Percentiles rank a stretch among this genome's conserved stretches.
These are phyloP conservation scores for Schizothorax lantsangensis DNA, from an alignment of 2,797 vertebrate genomes.

Conservation along the genomic window DNA sequence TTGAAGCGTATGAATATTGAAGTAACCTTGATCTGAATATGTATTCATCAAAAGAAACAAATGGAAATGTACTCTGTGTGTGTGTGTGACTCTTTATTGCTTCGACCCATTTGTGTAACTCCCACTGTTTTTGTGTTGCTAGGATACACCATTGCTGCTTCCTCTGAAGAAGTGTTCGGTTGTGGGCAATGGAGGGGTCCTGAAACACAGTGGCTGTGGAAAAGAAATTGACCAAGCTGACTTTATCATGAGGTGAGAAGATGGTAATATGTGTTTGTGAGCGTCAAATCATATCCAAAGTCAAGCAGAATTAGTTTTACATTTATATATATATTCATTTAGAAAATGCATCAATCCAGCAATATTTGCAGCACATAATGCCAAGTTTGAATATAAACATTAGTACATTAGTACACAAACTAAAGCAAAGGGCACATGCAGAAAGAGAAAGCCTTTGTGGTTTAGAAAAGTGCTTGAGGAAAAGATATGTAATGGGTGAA, in stretches of 20 bases:
- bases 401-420: not conserved
- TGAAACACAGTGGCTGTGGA: slow-evolving; percentile 91
- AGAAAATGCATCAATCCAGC: not conserved
- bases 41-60: slow-evolving; percentile 24
- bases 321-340: not conserved
- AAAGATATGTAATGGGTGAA: not conserved
- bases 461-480: not conserved
- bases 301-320: not conserved
- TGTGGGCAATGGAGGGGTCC: slow-evolving; percentile 95
- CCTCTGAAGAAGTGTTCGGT: slow-evolving; percentile 94
- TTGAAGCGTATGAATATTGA: slow-evolving; percentile 47
- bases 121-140: slow-evolving; percentile 55
- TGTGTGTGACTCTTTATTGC: slow-evolving; percentile 18
- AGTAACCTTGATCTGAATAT: slow-evolving; percentile 33
- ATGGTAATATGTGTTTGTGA: not conserved
- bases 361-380: not conserved
- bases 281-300: not conserved
- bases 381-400: not conserved
- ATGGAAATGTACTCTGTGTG: slow-evolving; percentile 26
- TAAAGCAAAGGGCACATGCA: not conserved
- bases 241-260: slow-evolving; percentile 93
- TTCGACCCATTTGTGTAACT: slow-evolving; percentile 26
- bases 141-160: slow-evolving; percentile 90
- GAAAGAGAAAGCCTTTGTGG: not conserved
- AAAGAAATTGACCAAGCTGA: slow-evolving; percentile 89